Percentiles rank a stretch among this genome's conserved stretches.
phyloP scores from a whole-genome alignment of 2,888 invertebrate species.

The Pterostichus niger region DNA sequence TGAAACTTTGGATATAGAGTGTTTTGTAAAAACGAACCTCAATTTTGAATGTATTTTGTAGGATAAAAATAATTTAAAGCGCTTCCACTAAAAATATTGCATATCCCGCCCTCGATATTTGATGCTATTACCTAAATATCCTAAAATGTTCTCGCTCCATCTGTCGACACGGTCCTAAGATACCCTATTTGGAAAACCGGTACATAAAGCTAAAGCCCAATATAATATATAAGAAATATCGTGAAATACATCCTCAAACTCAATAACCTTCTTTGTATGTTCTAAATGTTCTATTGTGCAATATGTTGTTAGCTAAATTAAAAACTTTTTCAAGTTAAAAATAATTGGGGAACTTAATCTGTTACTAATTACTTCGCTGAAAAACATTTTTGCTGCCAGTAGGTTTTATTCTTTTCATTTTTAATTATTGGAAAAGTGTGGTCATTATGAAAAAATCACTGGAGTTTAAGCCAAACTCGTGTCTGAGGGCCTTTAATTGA shows the following conservation, averaged over 20 bases:
- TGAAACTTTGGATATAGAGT: too few species aligned
- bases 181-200: not conserved
- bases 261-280: not conserved
- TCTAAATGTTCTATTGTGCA: constrained; percentile 4
- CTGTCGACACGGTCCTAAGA: constrained; percentile 7
- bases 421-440: constrained; percentile 34
- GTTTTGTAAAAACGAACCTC: too few species aligned
- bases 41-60: too few species aligned
- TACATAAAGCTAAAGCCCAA: constrained; percentile 20
- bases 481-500: not conserved
- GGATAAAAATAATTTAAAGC: too few species aligned
- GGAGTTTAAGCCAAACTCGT: not conserved
- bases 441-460: constrained; percentile 2
- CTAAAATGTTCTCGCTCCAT: constrained; percentile 14
- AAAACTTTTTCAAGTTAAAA: constrained; percentile 34
- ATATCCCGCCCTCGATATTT: constrained; percentile 25
- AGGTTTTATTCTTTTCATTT: constrained; percentile 12
- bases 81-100: not conserved
- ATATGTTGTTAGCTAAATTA: constrained; percentile 15
- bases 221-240: constrained; percentile 12
- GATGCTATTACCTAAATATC: constrained; percentile 47
- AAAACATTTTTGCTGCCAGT: constrained; percentile 30
- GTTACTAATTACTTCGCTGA: constrained; percentile 40
- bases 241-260: constrained; percentile 8
- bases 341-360: constrained; percentile 40